These are phyloP conservation scores for Drosophila kohkoa DNA, from an alignment of 1,140 invertebrate species.

Conservation along the genomic window DNA sequence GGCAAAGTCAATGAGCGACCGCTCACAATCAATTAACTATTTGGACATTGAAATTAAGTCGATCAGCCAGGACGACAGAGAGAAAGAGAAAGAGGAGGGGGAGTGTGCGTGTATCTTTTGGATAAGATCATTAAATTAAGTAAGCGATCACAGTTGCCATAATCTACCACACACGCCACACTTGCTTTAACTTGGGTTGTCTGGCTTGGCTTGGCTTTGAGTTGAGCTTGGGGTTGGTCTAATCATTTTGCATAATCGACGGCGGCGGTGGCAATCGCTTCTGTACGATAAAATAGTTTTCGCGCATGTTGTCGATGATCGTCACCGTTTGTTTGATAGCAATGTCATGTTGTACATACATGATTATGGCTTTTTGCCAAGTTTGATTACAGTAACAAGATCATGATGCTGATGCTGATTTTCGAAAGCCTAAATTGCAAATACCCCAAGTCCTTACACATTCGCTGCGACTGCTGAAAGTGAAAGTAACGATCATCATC, in stretches of 20 bases:
- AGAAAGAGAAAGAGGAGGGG: background rate
- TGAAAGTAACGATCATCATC: constrained; percentile 68
- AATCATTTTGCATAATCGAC: constrained; percentile 64
- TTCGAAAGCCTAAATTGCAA: constrained; percentile 71
- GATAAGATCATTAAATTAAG: constrained; percentile 42
- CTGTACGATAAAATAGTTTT: constrained; percentile 27
- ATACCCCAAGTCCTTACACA: constrained; percentile 68
- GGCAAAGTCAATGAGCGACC: constrained; percentile 71
- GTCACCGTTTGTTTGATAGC: constrained; percentile 31
- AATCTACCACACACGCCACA: constrained; percentile 33
- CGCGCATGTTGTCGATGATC: constrained; percentile 30
- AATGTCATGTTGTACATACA: constrained; percentile 56
- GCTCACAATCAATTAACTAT: constrained; percentile 77
- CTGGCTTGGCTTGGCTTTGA: background rate
- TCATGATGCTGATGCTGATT: constrained; percentile 78
- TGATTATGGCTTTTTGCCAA: constrained; percentile 71
- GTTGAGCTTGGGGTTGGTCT: constrained; percentile 7
- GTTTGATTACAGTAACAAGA: constrained; percentile 75
- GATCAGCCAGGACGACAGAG: constrained; percentile 3
- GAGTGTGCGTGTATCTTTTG: constrained; percentile 1
- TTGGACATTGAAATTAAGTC: constrained; percentile 54
- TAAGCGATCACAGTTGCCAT: constrained; percentile 48
- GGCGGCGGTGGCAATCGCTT: constrained; percentile 33
- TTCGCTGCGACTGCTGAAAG: constrained; percentile 49
- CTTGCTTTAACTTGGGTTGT: background rate